Conservation (phyloP, 2,797 vertebrate species). For the Manis javanica region DNA sequence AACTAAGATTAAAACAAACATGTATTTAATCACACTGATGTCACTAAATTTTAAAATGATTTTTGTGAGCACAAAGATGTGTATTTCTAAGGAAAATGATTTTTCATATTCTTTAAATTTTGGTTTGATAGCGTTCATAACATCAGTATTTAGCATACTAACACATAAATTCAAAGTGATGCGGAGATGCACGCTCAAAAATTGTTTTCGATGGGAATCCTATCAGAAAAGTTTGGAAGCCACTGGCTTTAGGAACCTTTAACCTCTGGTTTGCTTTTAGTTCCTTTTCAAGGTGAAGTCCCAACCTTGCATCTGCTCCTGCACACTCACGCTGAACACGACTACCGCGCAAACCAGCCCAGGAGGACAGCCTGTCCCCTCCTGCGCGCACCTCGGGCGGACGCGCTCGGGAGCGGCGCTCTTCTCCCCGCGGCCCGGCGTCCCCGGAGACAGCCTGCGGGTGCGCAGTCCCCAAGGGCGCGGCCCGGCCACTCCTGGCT, state of each 20-base stretch:
- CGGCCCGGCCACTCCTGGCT: rapidly evolving
- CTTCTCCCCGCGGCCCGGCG: too few species aligned
- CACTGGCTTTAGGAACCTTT: neutral
- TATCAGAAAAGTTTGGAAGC: neutral
- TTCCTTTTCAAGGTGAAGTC: neutral
- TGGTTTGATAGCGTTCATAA: neutral
- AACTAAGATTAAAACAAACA: neutral
- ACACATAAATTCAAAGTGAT: neutral
- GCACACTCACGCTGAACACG: neutral
- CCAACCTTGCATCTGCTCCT: neutral
- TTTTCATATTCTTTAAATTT: neutral
- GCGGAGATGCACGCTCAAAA: neutral
- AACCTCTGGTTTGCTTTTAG: neutral
- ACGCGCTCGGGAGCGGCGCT: rapidly evolving
- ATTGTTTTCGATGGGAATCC: neutral
- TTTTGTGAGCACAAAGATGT: neutral
- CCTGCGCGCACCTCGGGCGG: rapidly evolving
- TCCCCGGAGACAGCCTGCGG: neutral
- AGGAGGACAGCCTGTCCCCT: neutral
- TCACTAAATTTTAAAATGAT: neutral
- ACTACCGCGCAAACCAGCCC: neutral
- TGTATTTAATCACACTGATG: neutral
- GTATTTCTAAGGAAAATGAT: neutral
- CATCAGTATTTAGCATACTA: neutral
- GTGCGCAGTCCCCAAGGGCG: too few species aligned